Base-by-base conservation (phyloP, 2,888 invertebrate species). In the Vesta saturnalis region DNA sequence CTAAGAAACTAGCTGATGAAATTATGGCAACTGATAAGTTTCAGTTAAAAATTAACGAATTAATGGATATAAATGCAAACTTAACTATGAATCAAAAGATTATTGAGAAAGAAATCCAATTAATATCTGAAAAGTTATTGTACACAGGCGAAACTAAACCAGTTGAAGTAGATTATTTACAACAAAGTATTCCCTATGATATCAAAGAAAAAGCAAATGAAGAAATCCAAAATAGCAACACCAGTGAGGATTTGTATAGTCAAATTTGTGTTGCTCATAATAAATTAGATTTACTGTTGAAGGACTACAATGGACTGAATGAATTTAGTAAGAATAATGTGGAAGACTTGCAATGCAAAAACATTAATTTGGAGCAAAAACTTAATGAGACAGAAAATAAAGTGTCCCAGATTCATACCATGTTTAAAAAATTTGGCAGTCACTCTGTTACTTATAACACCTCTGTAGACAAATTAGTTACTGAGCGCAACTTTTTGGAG, bases 351-450 rank as follows among this genome's bases (percentile, higher is more conserved):
- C n/a, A n/a, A n/a, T n/a, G n/a, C n/a, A n/a, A n/a, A n/a, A n/a
- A n/a, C n/a, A n/a, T n/a, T n/a, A n/a, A n/a, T n/a, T n/a, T n/a
- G n/a, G n/a, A n/a, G n/a, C n/a, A 73, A 64, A 72, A 74, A 43
- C 60, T 77, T 60, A 64, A 71, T 63, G 78, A 67, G n/a, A 60
- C 75, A 30, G 66, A 70, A 55, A 67, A 71, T 22, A 72, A 76
- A 39, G 72, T 65, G 54, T 58, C 71, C 21, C 64, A 72, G 14
- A 67, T 73, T 8, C 67, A 70, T 21, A 65, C 72, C 10, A 64
- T 62, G 73, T 72, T 72, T 72, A n/a, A 64, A 69, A 30, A 58
- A 75, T 63, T 73, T 74, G 61, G 72, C 35, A 67, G 64, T 43
- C 66, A 68, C 39, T 71, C 69, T 5, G 69, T 62, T 62, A 61